Base-by-base conservation (phyloP, 2,797 vertebrate species). In the Melanotaenia boesemani region DNA sequence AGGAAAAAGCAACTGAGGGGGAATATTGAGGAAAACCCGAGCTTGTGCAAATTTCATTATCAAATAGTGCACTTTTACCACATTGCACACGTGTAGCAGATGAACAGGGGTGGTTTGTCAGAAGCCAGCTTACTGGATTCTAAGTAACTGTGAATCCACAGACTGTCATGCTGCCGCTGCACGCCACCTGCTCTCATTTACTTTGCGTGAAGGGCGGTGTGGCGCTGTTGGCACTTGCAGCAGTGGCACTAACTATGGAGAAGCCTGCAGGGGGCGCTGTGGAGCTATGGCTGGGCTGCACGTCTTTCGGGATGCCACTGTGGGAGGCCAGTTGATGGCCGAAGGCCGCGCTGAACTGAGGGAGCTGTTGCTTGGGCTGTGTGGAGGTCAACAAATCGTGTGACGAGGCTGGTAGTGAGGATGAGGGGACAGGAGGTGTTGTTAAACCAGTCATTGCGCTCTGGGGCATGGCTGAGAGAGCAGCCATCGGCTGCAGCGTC, bases 271-370 rank as follows among this genome's bases (percentile, higher is more conserved):
- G 98, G 86, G 98, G 97, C 46, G 97, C 98, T 76, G 96, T 98
- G 69, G 98, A 99, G 91, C 98, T 99, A 96, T 99, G 98, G 96
- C 96, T 99, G 90, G 98, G 98, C 95, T 99, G 98, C 92, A 99
- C 95, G 91, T 99, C 98, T 95, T 99, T 99, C 68, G 98, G 98
- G 93, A 99, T 99, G 93, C 98, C 98, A 85, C 98, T 99, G 94
- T 99, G 98, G 80, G 97, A 96, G 93, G 96, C 96, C 95, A 99
- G 92, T 92, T 99, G 98, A 93, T 98, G 97, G 92, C 98, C 98
- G 0, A 99, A 99, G 94, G 97, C 97, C 46, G 98, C 96, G 63
- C 98, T 99, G 95, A 99, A 99, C 93, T 99, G 98, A 80, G 98
- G 98, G 91, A 99, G 97, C 89, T 98, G 98, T 76, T 97, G 97